Conservation (phyloP, 1,140 invertebrate species). For the Bicyclus anynana region DNA sequence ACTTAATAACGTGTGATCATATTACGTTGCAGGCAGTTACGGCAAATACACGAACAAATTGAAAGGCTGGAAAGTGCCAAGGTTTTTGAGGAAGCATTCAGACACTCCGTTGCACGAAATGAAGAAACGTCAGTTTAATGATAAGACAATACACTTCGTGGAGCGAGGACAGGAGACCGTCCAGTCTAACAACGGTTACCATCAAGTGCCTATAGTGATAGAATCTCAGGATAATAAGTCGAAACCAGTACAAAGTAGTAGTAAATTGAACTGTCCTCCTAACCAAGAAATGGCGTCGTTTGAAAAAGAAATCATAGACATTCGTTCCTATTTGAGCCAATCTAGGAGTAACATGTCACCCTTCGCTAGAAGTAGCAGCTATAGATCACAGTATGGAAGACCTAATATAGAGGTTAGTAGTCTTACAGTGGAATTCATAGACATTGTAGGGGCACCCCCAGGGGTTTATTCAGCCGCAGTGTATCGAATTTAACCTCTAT, state of each 20-base stretch:
- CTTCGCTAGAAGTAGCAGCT: conserved; percentile 79
- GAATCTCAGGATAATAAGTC: conserved; percentile 76
- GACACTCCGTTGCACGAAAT: conserved; percentile 68
- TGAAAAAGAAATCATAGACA: conserved; percentile 80
- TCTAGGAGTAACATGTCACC: conserved; percentile 82
- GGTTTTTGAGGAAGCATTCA: conserved; percentile 79
- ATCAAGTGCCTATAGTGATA: conserved; percentile 81
- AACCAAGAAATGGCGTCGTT: conserved; percentile 50
- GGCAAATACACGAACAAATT: conserved; percentile 79
- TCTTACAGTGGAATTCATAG: background rate
- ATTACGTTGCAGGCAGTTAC: conserved; percentile 72
- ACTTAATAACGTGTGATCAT: background rate
- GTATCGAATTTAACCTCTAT: no score
- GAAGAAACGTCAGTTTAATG: conserved; percentile 55
- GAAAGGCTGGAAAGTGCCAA: conserved; percentile 81
- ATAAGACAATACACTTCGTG: conserved; percentile 60
- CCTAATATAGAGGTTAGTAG: conserved; percentile 63
- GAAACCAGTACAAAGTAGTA: conserved; percentile 47
- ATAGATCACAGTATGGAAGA: conserved; percentile 80
- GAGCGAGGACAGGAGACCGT: conserved; percentile 42
- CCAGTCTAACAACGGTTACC: conserved; percentile 75
- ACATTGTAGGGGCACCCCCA: no score
- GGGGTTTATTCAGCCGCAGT: no score
- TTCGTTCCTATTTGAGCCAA: conserved; percentile 83
- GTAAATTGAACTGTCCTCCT: conserved; percentile 50